phyloP scores from a whole-genome alignment of 2,797 vertebrate genomes.

The Pagetopsis macropterus region DNA sequence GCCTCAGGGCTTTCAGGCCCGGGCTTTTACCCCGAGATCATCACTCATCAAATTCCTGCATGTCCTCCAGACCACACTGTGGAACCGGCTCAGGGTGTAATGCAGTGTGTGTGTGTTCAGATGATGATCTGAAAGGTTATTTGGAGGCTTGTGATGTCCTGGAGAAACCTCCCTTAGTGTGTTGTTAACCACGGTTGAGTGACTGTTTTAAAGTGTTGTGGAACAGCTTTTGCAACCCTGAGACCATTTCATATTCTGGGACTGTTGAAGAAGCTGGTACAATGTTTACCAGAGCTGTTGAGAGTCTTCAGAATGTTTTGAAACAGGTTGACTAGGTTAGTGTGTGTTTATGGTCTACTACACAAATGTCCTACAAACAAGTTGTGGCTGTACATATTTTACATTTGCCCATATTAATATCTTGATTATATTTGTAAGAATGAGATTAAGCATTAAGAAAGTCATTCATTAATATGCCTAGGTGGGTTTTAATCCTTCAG shows the following conservation, averaged over 20 bases:
- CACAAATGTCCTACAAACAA: constrained; percentile 3
- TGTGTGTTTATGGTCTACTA: background rate
- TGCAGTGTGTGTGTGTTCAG: constrained; percentile 18
- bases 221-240: constrained; percentile 6
- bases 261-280: constrained; percentile 3
- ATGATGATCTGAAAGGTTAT: constrained; percentile 37
- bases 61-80: constrained; percentile 27
- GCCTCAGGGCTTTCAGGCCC: constrained; percentile 66
- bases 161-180: constrained; percentile 23
- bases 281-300: background rate
- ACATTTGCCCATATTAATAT: constrained; percentile 1
- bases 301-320: constrained; percentile 6
- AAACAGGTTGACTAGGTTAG: background rate
- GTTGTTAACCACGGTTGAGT: constrained; percentile 5
- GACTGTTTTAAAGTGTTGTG: constrained; percentile 29
- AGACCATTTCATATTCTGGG: constrained; percentile 25
- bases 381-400: background rate
- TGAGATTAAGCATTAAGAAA: constrained; percentile 4
- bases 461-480: background rate
- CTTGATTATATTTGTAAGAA: background rate
- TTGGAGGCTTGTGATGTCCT: constrained; percentile 28
- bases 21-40: constrained; percentile 52
- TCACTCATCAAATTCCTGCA: constrained; percentile 56
- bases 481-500: background rate
- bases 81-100: constrained; percentile 20